Evolutionary conservation across 2,888 invertebrate species (phyloP), one percentile per base, ranked within the genome.

Genomic region (Cataglyphis cursor): DNA sequence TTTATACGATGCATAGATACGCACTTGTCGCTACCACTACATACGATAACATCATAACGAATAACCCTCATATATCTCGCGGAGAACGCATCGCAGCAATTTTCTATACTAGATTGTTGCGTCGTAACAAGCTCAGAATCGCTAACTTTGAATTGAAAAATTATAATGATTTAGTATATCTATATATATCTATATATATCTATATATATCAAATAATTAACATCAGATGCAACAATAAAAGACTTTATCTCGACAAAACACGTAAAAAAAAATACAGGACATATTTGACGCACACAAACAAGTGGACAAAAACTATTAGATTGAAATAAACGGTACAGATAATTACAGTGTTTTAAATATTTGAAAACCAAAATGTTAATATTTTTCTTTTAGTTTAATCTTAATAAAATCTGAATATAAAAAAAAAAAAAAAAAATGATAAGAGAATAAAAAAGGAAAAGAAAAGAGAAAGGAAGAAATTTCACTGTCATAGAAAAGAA

Each of bases 1-100:
- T 80, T 80, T 80, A 73, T 80, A 80, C 73, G 78, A 78, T 73
- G 74, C 74, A 80, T 80, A 80, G 78, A 73, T 80, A 80, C 78
- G 38, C 78, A 80, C 78, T 80, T 73, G 78, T 80, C 78, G 78
- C 78, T 80, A 80, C 74, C 35, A 78, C 54, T 21, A 59, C 41
- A 57, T 41, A 54, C 35, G 78, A 80, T 80, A 80, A 15, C 28
- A 81, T 81, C 81, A 78, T 80, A 80, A 81, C 61, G 44, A 81
- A 81, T 76, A 78, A 61, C 81, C 62, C 18, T 35, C 51, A 78
- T 75, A 41, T 78, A 78, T 78, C 78, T 73, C 21, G 18, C 44
- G 4, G 74, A 18, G 64, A 80, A 80, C 12, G 24, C 12, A 38
- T 38, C 41, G 62, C 78, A 28, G 51, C 81, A 59, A 78, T 81